Evolutionary conservation across 2,113 vertebrate genomes (phyloP).

Genomic region (Saguinus imperator): DNA sequence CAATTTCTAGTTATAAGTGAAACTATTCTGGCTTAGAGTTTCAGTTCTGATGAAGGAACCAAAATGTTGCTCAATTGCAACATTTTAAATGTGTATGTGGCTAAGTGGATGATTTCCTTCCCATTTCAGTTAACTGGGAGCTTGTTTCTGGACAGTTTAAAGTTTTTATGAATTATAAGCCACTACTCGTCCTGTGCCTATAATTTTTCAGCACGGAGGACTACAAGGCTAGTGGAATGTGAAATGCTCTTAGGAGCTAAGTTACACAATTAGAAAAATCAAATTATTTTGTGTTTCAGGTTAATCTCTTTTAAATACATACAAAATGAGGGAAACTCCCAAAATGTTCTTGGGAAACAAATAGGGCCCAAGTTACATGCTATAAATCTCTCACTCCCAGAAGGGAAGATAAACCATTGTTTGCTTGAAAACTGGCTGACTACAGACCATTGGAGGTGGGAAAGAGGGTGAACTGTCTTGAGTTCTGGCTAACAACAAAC

Average conservation of each 20-base stretch:
- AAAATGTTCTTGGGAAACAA: constrained; percentile 1
- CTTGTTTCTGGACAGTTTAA: background rate
- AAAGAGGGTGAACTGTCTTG: background rate
- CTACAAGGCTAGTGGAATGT: background rate
- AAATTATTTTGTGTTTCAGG: background rate
- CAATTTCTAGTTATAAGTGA: background rate
- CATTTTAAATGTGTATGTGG: background rate
- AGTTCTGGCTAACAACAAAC: background rate
- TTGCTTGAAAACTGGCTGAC: background rate
- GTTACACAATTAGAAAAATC: background rate
- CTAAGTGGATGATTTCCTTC: background rate
- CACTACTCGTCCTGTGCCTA: background rate
- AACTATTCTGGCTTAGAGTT: background rate
- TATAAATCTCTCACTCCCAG: background rate
- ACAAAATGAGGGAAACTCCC: background rate
- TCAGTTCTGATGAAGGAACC: background rate
- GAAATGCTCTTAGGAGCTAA: background rate
- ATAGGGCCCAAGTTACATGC: background rate
- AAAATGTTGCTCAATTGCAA: background rate
- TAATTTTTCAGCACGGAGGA: background rate
- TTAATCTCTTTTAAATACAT: background rate
- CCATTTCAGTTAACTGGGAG: background rate
- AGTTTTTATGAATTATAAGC: background rate
- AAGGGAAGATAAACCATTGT: background rate
- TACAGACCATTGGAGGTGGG: background rate